Conservation (phyloP, 2,797 vertebrate genomes). For the Furcifer pardalis region DNA sequence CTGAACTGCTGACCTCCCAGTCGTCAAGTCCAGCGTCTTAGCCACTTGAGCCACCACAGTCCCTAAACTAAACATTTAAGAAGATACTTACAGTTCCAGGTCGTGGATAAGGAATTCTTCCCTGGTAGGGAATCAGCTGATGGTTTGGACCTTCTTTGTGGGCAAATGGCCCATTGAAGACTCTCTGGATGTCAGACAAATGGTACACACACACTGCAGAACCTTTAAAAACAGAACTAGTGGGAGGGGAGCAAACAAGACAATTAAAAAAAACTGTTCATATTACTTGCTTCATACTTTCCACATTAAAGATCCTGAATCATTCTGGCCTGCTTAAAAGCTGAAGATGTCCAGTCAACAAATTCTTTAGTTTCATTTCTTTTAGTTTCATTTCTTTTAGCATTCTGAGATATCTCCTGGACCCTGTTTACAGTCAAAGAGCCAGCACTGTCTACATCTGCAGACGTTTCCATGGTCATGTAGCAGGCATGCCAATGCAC, state of each 20-base stretch:
- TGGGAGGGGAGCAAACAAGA: constrained; percentile 33
- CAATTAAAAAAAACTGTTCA: not conserved
- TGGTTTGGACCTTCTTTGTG: constrained; percentile 97
- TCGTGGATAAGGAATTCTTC: constrained; percentile 93
- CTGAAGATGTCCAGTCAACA: not conserved
- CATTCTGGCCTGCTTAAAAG: not conserved
- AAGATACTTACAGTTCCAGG: constrained; percentile 92
- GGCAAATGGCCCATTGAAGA: constrained; percentile 97
- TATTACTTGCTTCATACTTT: not conserved
- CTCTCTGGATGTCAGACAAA: constrained; percentile 94
- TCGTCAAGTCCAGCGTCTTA: no score
- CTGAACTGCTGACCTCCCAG: no score
- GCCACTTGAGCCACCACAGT: no score
- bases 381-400: not conserved
- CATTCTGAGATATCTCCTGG: not conserved
- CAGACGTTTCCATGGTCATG: no score
- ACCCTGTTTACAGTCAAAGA: not conserved
- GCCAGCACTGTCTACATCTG: no score
- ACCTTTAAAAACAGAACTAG: constrained; percentile 96
- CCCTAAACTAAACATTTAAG: constrained; percentile 33
- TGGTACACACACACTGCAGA: constrained; percentile 97
- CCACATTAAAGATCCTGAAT: not conserved
- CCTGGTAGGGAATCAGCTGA: constrained; percentile 94
- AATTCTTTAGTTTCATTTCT: no score
- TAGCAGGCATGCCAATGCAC: no score